Base-by-base conservation (phyloP, 2,797 vertebrate species). In the Gambusia yucatana region DNA sequence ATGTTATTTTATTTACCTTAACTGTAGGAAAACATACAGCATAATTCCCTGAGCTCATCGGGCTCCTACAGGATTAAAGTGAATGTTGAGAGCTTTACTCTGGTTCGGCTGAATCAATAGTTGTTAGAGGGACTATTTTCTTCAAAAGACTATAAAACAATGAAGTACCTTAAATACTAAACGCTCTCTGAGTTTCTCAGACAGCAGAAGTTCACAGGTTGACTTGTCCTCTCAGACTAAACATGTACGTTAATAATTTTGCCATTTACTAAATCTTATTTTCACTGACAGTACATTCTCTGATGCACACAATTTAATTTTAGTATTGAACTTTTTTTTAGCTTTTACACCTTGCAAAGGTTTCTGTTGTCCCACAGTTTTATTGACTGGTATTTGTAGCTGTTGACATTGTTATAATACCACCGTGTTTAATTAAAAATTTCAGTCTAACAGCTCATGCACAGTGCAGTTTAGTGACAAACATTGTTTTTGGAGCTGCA, bases 1-100 rank as follows among this genome's bases (percentile, higher is more conserved):
- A 86, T 84, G 78, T 88, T 91, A 57, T 87, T 86, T 84, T 87
- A 79, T 93, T 93, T 91, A 91, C 90, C 87, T 85, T 55, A 33
- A 80, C 86, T 76, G 73, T 78, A 72, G 82, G 78, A 84, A 67
- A 89, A 83, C 83, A 57, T 57, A 73, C 72, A 28, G 33, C 78
- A 77, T 85, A 87, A 91, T 89, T 92, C 93, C 89, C 91, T 85
- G 59, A 89, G 78, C 89, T 89, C 85, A 47, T 74, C 41, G 72
- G 85, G 82, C 83, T 80, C 71, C 85, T 69, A 72, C 59, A 72
- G 89, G 85, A 91, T 88, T 86, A 89, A 83, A 87, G 59, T 47
- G 17, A 17, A 17, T 47, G 46, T 47, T 17, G 81, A 78, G 82
- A 10, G 72, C 39, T 57, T 78, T 82, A 59, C 79, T 84, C 70